phyloP scores from a whole-genome alignment of 2,113 vertebrate genomes.

The Podocnemis expansa region DNA sequence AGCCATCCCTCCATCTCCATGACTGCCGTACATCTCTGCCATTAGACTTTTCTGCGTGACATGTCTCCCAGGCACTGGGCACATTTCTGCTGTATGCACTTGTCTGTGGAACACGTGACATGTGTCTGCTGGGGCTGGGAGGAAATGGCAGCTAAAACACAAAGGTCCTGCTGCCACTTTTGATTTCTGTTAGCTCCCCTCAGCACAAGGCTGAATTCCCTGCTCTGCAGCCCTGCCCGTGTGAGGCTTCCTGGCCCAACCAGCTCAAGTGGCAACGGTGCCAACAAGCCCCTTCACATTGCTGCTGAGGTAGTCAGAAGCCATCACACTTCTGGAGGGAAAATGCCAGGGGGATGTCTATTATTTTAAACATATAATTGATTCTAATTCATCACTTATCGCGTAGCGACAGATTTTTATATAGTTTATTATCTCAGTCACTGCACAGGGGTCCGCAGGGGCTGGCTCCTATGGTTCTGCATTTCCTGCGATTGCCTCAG shows the following conservation, averaged over 20 bases:
- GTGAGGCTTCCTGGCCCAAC: not conserved
- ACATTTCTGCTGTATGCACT: rapidly evolving
- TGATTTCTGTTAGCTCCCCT: not conserved
- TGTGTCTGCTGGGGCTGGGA: not conserved
- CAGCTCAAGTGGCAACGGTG: rapidly evolving
- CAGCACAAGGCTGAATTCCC: not conserved
- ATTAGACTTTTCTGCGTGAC: rapidly evolving
- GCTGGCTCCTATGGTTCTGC: constrained; percentile 65
- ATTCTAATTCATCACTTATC: constrained; percentile 85
- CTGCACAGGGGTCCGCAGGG: constrained; percentile 65
- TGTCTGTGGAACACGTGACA: rapidly evolving
- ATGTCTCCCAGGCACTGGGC: rapidly evolving
- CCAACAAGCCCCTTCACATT: not conserved
- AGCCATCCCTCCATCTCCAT: not conserved
- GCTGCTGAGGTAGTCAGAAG: constrained; percentile 48
- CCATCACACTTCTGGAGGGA: constrained; percentile 46
- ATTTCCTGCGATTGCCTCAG: constrained; percentile 61
- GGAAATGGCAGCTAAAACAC: rapidly evolving
- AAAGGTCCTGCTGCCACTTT: not conserved
- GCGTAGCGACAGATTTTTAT: constrained; percentile 78
- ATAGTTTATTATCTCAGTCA: constrained; percentile 79
- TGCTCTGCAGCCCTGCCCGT: rapidly evolving
- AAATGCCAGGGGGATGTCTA: constrained; percentile 59
- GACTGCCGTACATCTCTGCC: not conserved
- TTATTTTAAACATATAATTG: constrained; percentile 85